phyloP scores from a whole-genome alignment of 2,797 vertebrate species.

The Ceryle rudis region DNA sequence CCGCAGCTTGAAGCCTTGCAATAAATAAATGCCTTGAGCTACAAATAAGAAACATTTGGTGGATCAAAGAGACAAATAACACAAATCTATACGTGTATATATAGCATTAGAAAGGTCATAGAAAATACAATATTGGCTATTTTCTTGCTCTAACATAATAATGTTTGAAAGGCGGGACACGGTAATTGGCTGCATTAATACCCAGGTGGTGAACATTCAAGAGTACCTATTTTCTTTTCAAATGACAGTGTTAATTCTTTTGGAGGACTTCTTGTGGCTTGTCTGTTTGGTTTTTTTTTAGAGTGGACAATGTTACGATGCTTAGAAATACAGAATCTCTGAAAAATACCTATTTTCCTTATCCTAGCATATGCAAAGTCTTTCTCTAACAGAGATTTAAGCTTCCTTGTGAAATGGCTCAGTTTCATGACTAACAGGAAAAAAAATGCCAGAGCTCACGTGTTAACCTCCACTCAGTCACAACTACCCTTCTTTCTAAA shows the following conservation, averaged over 20 bases:
- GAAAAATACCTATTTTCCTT: background rate
- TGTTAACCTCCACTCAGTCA: background rate
- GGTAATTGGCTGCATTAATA: constrained; percentile 55
- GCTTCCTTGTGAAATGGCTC: background rate
- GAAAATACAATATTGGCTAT: constrained; percentile 43
- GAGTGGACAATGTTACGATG: background rate
- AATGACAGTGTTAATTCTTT: constrained; percentile 4
- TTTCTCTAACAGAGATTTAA: background rate
- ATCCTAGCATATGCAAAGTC: background rate
- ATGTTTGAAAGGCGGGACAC: constrained; percentile 19
- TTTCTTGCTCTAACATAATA: constrained; percentile 45
- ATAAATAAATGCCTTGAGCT: constrained; percentile 60
- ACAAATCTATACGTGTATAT: constrained; percentile 56
- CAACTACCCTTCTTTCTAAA: background rate
- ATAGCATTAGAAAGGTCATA: constrained; percentile 61
- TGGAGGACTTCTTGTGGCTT: background rate
- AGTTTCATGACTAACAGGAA: background rate
- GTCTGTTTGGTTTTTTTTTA: background rate
- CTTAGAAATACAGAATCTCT: background rate
- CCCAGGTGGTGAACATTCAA: background rate
- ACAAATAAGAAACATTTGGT: constrained; percentile 40
- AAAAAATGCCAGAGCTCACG: background rate
- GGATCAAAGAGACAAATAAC: constrained; percentile 31
- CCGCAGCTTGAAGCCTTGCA: constrained; percentile 53
- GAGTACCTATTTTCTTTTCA: background rate